Conservation (phyloP, 2,888 invertebrate species). For the Melanchra persicariae region DNA sequence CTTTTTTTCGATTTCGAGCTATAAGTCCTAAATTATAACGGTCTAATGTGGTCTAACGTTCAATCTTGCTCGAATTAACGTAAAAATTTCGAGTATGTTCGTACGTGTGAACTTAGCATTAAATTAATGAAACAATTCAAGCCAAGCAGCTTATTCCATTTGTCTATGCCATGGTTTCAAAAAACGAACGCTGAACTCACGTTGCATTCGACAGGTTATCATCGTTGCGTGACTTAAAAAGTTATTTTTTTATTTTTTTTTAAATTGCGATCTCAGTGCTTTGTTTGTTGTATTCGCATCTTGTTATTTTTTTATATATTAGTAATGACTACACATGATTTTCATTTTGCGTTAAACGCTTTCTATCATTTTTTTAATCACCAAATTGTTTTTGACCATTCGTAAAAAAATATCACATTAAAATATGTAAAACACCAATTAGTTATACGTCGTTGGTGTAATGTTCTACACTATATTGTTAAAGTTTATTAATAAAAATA, state of each 20-base stretch:
- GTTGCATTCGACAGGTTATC: conserved; percentile 2
- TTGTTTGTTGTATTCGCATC: conserved; percentile 54
- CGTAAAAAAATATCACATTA: conserved; percentile 20
- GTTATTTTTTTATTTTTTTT: conserved; percentile 9
- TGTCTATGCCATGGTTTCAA: conserved; percentile 1
- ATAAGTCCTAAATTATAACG: no score
- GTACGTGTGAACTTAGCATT: no score
- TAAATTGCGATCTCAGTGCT: conserved; percentile 66
- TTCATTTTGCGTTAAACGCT: conserved; percentile 56
- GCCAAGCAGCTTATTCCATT: no score
- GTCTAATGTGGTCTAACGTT: no score
- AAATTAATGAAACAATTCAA: background rate
- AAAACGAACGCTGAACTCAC: conserved; percentile 1
- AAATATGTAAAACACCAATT: conserved; percentile 47
- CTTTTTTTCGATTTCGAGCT: no score
- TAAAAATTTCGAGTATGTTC: no score
- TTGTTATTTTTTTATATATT: conserved; percentile 47
- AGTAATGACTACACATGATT: conserved; percentile 40
- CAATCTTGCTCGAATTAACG: no score
- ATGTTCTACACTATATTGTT: conserved; percentile 31
- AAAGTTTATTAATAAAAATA: background rate
- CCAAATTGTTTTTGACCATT: background rate
- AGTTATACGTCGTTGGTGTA: conserved; percentile 37
- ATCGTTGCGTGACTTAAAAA: conserved; percentile 24
- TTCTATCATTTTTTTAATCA: conserved; percentile 26